Evolutionary conservation across 1,140 invertebrate genomes (phyloP).

Genomic region (Leptopilina boulardi): DNA sequence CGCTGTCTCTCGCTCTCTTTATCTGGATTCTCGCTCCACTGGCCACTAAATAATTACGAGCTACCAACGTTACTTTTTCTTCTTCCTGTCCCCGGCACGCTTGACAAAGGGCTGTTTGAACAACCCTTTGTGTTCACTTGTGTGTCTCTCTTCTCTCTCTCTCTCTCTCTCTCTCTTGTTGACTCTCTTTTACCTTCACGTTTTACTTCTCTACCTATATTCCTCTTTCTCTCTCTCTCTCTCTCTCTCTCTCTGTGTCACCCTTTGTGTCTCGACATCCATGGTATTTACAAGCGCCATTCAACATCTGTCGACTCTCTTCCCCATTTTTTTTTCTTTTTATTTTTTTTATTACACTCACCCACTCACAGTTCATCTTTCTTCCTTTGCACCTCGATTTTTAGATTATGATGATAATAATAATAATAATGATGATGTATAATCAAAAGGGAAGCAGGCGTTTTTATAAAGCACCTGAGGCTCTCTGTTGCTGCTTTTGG

Average conservation of each 20-base stretch:
- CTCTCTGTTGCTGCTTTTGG: background rate
- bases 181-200: slow-evolving; percentile 34
- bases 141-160: slow-evolving; percentile 43
- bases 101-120: slow-evolving; percentile 67
- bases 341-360: background rate
- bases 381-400: slow-evolving; percentile 14
- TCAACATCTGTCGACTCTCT: slow-evolving; percentile 48
- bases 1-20: background rate
- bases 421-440: background rate
- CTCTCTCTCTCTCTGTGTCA: slow-evolving; percentile 33
- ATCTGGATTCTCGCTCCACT: slow-evolving; percentile 37
- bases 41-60: slow-evolving; percentile 65
- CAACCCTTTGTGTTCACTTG: slow-evolving; percentile 60
- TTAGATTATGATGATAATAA: background rate
- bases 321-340: background rate
- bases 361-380: background rate
- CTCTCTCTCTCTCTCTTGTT: slow-evolving; percentile 40
- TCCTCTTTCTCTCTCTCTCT: background rate
- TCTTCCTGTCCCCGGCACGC: slow-evolving; percentile 50
- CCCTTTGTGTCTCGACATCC: slow-evolving; percentile 54
- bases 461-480: background rate
- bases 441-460: background rate
- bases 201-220: slow-evolving; percentile 10
- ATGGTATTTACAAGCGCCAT: slow-evolving; percentile 59
- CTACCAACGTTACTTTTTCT: slow-evolving; percentile 59